Evolutionary conservation across 2,113 vertebrate species (phyloP).

Genomic region (Procavia capensis): DNA sequence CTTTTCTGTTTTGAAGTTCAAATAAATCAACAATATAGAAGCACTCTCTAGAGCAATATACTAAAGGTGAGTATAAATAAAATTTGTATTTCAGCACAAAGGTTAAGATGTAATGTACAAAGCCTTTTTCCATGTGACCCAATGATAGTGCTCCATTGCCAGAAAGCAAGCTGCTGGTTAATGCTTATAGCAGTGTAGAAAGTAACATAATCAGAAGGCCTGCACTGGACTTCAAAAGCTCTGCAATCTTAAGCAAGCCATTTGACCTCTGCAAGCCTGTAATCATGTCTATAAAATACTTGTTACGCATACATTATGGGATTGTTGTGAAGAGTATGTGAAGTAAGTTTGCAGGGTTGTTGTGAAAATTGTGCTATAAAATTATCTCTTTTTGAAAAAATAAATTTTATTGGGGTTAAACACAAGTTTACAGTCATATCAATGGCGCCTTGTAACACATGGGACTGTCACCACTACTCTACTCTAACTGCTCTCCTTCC

Average conservation of each 20-base stretch:
- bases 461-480: too few species aligned
- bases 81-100: neutral
- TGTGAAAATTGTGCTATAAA: neutral
- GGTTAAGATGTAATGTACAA: neutral
- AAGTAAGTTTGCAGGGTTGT: neutral
- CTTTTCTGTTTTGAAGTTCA: neutral
- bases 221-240: neutral
- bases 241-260: neutral
- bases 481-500: too few species aligned
- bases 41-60: neutral
- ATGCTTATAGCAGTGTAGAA: neutral
- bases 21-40: neutral
- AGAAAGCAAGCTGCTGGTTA: neutral
- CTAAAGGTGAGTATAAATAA: neutral
- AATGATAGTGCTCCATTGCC: neutral
- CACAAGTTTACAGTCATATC: too few species aligned
- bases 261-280: neutral
- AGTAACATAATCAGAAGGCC: neutral
- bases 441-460: too few species aligned
- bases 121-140: neutral
- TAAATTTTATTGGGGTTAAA: too few species aligned
- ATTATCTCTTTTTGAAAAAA: too few species aligned
- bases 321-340: neutral
- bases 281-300: neutral
- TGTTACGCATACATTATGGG: neutral